Evolutionary conservation across 92 coral and sea anemone species (phyloP).

Genomic region (Paragorgia papillata): DNA sequence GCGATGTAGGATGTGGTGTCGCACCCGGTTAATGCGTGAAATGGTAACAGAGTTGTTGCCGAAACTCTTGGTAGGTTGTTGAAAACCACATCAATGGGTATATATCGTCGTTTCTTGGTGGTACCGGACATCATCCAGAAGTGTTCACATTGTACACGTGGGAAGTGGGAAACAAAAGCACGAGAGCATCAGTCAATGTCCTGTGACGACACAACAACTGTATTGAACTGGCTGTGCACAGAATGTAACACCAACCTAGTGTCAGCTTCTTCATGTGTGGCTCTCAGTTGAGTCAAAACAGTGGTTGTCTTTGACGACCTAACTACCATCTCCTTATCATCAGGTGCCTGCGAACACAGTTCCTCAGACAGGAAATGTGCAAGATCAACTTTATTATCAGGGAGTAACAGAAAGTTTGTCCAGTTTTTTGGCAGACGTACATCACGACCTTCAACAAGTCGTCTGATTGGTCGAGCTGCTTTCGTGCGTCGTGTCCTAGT

Average conservation of each 20-base stretch:
- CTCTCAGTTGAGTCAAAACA: slow-evolving; percentile 23
- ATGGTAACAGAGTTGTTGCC: slow-evolving; percentile 30
- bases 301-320: slow-evolving; percentile 29
- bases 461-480: slow-evolving; percentile 53
- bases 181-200: slow-evolving; percentile 45
- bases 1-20: slow-evolving; percentile 51
- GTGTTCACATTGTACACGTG: slow-evolving; percentile 21
- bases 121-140: slow-evolving; percentile 46
- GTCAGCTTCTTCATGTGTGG: slow-evolving; percentile 57
- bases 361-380: slow-evolving; percentile 42
- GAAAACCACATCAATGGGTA: slow-evolving; percentile 42
- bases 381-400: slow-evolving; percentile 53
- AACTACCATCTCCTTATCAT: slow-evolving; percentile 25
- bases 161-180: slow-evolving; percentile 41
- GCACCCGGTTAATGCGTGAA: slow-evolving; percentile 53
- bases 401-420: no score
- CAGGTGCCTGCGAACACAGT: slow-evolving; percentile 32
- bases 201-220: slow-evolving; percentile 22
- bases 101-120: slow-evolving; percentile 31
- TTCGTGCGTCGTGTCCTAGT: slow-evolving; percentile 36
- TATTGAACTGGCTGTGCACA: slow-evolving; percentile 17
- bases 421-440: no score
- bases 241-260: slow-evolving; percentile 43
- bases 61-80: slow-evolving; percentile 48
- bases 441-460: slow-evolving; percentile 18